Percentiles rank a stretch among this genome's conserved stretches.
These are phyloP conservation scores for Pluvianellus socialis DNA, from an alignment of 2,113 vertebrate genomes.

Conservation along the genomic window DNA sequence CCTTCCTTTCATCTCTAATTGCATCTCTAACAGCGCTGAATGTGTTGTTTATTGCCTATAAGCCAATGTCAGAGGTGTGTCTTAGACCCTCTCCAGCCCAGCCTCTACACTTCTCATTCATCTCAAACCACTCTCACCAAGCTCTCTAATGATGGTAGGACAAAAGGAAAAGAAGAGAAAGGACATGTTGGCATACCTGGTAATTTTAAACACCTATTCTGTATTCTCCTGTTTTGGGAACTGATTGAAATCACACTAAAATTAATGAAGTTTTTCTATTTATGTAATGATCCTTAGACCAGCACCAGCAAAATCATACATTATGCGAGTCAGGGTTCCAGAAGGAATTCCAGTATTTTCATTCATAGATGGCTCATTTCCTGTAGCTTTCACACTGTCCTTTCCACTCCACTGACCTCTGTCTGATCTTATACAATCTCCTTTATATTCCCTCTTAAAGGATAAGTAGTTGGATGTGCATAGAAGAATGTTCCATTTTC, in stretches of 20 bases:
- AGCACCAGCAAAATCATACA: background rate
- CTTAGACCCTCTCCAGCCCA: background rate
- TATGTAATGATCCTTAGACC: background rate
- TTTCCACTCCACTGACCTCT: conserved; percentile 56
- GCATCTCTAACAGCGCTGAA: background rate
- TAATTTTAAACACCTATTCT: background rate
- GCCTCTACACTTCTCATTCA: background rate
- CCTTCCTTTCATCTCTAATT: conserved; percentile 6
- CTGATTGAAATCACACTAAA: background rate
- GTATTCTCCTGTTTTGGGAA: background rate
- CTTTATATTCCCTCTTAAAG: background rate
- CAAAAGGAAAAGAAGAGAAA: background rate
- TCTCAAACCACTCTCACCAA: background rate
- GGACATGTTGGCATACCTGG: background rate
- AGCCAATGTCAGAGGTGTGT: background rate
- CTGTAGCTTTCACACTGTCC: conserved; percentile 58
- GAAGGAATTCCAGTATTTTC: conserved; percentile 30
- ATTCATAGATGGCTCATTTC: conserved; percentile 51
- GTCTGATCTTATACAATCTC: conserved; percentile 40
- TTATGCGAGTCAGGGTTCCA: conserved; percentile 16
- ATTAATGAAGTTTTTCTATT: background rate
- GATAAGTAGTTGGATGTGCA: conserved; percentile 35
- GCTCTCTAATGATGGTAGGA: background rate
- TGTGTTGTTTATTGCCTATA: background rate
- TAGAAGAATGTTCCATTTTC: conserved; percentile 19